Base-by-base conservation (phyloP, 2,797 vertebrate genomes). In the Cottoperca gobio region DNA sequence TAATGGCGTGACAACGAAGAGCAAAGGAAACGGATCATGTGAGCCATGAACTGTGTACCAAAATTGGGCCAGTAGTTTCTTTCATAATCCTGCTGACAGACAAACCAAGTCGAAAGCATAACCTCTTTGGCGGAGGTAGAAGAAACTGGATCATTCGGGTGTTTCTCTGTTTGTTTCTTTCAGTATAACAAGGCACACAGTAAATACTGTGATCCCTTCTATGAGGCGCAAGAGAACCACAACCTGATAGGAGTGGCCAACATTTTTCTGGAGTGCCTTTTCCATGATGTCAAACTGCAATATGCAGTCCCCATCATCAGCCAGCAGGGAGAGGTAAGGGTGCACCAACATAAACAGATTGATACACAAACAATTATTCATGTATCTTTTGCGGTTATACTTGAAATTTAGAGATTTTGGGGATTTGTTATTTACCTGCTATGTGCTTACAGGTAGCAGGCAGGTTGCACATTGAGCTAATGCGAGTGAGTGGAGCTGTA, bases 271-370 rank as follows among this genome's bases (percentile, higher is more conserved):
- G 98, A 99, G 92, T 97, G 97, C 90, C 96, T 99, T 66, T 99
- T 98, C 89, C 96, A 96, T 1, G 97, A 99, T 0, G 95, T 99
- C 68, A 99, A 95, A 79, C 96, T 99, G 82, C 97, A 98, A 77
- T 99, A 99, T 5, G 98, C 97, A 2, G 96, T 99, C 54, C 98
- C 98, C 61, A 99, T 99, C 91, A 99, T 99, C 94, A 99, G 97
- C 93, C 98, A 99, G 84, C 98, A 99, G 93, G 98, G 98, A 84
- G 98, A 99, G 96, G 98, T 99, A 92, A 76, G 69, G 26, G 8
- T 40, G 19, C 71, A 39, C 49, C 35, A 28, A n/a, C 46, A 26
- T 24, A 8, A 14, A 72, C 21, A 43, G 5, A 69, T 58, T 5
- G 45, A 70, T 19, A 21, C 33, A 54, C 5, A 21, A 48, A 73